Base-by-base conservation (phyloP, 1,140 invertebrate genomes). In the Condylostylus longicornis region DNA sequence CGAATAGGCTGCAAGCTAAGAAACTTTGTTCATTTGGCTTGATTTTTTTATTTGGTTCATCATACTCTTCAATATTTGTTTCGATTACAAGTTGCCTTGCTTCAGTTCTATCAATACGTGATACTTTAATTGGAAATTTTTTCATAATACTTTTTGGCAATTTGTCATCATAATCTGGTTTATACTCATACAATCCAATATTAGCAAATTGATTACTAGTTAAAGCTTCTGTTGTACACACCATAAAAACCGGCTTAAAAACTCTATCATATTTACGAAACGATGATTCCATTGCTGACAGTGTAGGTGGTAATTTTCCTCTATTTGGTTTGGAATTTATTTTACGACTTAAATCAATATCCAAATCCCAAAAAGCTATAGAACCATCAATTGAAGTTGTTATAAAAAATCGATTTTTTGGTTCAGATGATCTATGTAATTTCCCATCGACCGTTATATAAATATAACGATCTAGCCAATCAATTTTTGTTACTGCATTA, bases 361-460 rank as follows among this genome's bases (percentile, higher is more conserved):
- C 67, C 25, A 82, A 56, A 61, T 80, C 72, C 79, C 79, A 83
- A 49, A 79, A 72, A 39, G 72, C 66, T 21, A 82, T 64, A 8
- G 57, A 66, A 5, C 78, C 77, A 49, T 82, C 78, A 42, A 71
- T 58, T 35, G 72, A 70, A 31, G 68, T 66, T 4, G 76, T 72
- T 3, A 75, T 50, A 48, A 82, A 76, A 51, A 77, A 75, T 27
- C 51, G 49, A 65, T 62, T 48, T 64, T 63, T 14, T 49, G 48
- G 18, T 44, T 51, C 41, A 49, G 52, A 33, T 54, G 62, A 42
- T 17, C 48, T 35, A 14, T 54, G 49, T 2, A 71, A 48, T 59
- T 64, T 70, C 1, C 77, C 77, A 32, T 67, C 74, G 18, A 68
- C 58, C 12, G 70, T 65, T 7, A 79, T 46, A 40, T 64, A 64